Evolutionary conservation across 2,113 vertebrate genomes (phyloP).

Genomic region (Megatriorchis doriae): DNA sequence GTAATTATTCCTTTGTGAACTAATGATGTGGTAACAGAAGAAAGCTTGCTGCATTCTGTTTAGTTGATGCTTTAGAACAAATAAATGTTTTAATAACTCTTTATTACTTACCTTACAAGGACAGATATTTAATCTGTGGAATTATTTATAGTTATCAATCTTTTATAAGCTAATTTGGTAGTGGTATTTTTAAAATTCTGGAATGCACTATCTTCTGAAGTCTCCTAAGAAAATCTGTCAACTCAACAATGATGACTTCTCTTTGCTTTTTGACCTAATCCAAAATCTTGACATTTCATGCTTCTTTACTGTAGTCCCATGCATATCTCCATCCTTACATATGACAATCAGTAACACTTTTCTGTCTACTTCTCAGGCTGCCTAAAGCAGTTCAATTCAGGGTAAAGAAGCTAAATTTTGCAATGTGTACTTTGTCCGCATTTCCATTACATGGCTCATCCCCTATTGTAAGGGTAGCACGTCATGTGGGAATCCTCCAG

Average conservation of each 20-base stretch:
- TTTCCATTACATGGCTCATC: background rate
- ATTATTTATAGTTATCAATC: background rate
- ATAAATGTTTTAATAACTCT: background rate
- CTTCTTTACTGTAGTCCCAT: background rate
- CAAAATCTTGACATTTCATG: background rate
- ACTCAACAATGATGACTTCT: background rate
- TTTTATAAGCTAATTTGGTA: background rate
- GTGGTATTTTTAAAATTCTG: background rate
- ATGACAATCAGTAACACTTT: background rate
- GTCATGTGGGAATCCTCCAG: background rate
- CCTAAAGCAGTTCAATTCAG: background rate
- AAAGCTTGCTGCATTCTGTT: background rate
- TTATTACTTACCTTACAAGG: background rate
- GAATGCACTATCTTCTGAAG: background rate
- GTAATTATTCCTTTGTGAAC: background rate
- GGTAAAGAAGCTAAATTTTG: background rate
- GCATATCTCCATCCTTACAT: background rate
- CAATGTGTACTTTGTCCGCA: fast-evolving
- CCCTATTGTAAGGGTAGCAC: background rate
- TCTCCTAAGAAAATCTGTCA: background rate
- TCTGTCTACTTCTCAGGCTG: background rate
- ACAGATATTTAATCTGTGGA: background rate
- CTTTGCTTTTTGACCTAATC: background rate
- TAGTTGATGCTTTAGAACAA: background rate
- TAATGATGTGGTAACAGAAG: background rate